Evolutionary conservation across 2,888 invertebrate species (phyloP), one percentile per base, ranked within the genome.

Genomic region (Abscondita cerata): DNA sequence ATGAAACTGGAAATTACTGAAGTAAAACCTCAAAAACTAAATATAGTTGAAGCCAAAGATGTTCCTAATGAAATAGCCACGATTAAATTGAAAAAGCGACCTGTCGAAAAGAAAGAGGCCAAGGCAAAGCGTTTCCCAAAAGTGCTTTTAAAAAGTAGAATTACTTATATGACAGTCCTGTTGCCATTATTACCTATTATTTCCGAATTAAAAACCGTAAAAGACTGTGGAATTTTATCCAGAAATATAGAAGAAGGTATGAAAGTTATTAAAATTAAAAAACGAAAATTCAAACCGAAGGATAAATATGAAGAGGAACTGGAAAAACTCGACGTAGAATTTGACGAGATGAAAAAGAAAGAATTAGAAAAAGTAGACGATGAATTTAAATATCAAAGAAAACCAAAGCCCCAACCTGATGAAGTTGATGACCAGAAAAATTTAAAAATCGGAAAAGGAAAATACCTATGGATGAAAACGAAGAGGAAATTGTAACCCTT

Each of bases 161-260:
- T 83, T 19, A 76, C 75, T 25, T 82, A 83, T 11, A 78, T 82
- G 50, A 87, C 87, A 62, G 91, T 87, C 83, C 87, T 25, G 34
- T 12, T 44, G 13, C 80, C 81, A 59, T 68, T 69, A 31, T 68
- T 63, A 41, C 71, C 73, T 11, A 46, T 54, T 25, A 65, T 71
- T 33, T 59, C 65, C 16, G 77, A 83, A 31, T 76, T 85, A 47
- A 80, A 81, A 59, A 86, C 86, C 0, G 74, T 81, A 18, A 85
- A 85, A 67, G 85, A 86, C 72, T 84, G 83, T 72, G 91, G 91
- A 25, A 85, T 89, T 65, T 76, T 92, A 33, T 91, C 91, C 0
- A 84, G 83, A 64, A 84, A 83, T 64, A 68, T 83, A 18, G 77
- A 89, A 78, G 91, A 91, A 76, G 90, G 90, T 4, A 80, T 86